These are phyloP conservation scores for Ambastaia sidthimunki DNA, from an alignment of 2,797 vertebrate genomes.

Conservation along the genomic window DNA sequence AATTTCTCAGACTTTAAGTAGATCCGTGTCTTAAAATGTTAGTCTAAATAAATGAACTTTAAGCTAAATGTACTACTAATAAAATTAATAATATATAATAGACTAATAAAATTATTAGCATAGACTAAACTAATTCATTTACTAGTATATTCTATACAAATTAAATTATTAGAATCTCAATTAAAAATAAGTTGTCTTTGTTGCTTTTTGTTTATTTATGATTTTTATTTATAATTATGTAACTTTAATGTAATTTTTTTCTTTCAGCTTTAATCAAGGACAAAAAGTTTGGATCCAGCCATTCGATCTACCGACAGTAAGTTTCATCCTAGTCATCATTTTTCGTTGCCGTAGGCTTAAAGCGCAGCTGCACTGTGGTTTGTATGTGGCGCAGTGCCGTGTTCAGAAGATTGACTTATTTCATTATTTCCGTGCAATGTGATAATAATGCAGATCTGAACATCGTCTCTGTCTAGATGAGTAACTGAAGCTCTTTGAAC, in stretches of 20 bases:
- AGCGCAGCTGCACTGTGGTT: neutral
- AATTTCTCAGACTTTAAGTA: slow-evolving; percentile 10
- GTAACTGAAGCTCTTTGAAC: neutral
- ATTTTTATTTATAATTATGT: neutral
- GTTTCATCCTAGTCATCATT: slow-evolving; percentile 53
- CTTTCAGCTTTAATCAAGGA: slow-evolving; percentile 77
- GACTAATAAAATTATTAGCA: too few species aligned
- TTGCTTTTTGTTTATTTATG: neutral
- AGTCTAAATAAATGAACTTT: too few species aligned
- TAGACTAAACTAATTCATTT: too few species aligned
- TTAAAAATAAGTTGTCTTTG: too few species aligned
- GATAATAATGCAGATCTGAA: neutral
- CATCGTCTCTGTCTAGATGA: neutral
- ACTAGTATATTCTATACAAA: too few species aligned
- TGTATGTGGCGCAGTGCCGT: neutral
- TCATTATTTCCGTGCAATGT: neutral
- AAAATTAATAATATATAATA: too few species aligned
- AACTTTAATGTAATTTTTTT: slow-evolving; percentile 33
- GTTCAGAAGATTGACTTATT: slow-evolving; percentile 6
- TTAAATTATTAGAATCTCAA: too few species aligned
- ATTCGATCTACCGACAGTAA: slow-evolving; percentile 73
- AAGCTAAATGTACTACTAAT: too few species aligned
- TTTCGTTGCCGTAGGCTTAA: slow-evolving; percentile 14
- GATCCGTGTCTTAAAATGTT: too few species aligned
- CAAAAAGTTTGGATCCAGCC: slow-evolving; percentile 72